phyloP scores from a whole-genome alignment of 2,797 vertebrate species.

The Acropternis orthonyx region DNA sequence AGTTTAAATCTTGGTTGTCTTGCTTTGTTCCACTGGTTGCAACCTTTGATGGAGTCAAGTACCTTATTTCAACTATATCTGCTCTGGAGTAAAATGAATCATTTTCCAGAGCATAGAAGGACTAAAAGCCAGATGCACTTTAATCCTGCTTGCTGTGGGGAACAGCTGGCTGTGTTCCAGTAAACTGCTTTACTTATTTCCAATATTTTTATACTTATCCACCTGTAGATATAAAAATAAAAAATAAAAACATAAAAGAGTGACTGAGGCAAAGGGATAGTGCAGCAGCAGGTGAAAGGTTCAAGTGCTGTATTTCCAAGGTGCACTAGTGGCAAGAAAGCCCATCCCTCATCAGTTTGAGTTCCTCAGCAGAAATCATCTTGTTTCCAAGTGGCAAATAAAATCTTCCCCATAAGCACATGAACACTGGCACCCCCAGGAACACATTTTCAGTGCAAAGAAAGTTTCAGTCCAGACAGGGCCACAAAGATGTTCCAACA shows the following conservation, averaged over 20 bases:
- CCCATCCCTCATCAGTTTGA: background rate
- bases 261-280: background rate
- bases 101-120: background rate
- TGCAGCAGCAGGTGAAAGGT: background rate
- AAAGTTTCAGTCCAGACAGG: background rate
- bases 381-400: background rate
- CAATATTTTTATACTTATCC: background rate
- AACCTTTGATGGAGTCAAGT: background rate
- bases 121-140: background rate
- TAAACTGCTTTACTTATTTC: background rate
- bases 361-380: background rate
- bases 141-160: background rate
- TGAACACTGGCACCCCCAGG: fast-evolving
- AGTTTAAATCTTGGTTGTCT: background rate
- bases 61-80: background rate
- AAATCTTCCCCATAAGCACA: background rate
- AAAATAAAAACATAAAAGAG: background rate
- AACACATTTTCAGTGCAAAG: background rate
- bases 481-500: background rate
- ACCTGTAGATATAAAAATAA: background rate
- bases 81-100: background rate
- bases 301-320: background rate
- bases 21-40: background rate
- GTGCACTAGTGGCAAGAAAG: background rate
- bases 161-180: background rate